A percentile compares a stretch with the other conserved stretches of the same genome.
Conservation (phyloP, 2,888 invertebrate genomes). For the Troides helena region DNA sequence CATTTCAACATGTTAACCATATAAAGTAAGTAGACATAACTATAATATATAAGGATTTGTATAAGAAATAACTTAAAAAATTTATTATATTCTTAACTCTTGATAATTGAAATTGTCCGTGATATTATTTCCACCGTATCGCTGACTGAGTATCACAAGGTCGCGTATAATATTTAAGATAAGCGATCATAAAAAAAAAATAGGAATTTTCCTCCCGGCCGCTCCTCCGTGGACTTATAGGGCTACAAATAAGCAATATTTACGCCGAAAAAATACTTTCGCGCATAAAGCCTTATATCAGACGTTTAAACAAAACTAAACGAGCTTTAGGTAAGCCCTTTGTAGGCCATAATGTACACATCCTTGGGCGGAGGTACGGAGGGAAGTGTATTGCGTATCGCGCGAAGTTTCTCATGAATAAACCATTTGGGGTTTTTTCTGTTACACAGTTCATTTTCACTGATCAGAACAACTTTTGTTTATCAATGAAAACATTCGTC, state of each 20-base stretch:
- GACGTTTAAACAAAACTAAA: constrained; percentile 43
- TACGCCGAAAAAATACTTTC: constrained; percentile 38
- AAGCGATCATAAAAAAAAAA: constrained; percentile 34
- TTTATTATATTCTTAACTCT: too few species aligned
- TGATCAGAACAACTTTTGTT: background rate
- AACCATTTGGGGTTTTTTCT: background rate
- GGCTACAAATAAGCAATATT: constrained; percentile 43
- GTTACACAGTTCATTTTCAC: background rate
- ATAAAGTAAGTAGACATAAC: too few species aligned
- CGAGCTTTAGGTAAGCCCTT: constrained; percentile 38
- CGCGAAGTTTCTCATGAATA: constrained; percentile 12
- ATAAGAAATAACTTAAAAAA: too few species aligned
- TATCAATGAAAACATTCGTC: background rate
- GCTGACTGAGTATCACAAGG: background rate
- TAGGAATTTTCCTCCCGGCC: constrained; percentile 28
- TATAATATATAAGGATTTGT: too few species aligned
- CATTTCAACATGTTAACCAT: too few species aligned
- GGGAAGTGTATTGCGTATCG: constrained; percentile 18
- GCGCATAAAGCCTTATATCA: constrained; percentile 41
- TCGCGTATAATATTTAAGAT: constrained; percentile 38
- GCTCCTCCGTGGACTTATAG: constrained; percentile 34
- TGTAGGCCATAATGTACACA: constrained; percentile 39
- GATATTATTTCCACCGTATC: too few species aligned
- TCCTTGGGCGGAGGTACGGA: constrained; percentile 20
- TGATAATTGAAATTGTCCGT: too few species aligned